These are phyloP conservation scores for Champsocephalus esox DNA, from an alignment of 2,797 vertebrate species.

Conservation along the genomic window DNA sequence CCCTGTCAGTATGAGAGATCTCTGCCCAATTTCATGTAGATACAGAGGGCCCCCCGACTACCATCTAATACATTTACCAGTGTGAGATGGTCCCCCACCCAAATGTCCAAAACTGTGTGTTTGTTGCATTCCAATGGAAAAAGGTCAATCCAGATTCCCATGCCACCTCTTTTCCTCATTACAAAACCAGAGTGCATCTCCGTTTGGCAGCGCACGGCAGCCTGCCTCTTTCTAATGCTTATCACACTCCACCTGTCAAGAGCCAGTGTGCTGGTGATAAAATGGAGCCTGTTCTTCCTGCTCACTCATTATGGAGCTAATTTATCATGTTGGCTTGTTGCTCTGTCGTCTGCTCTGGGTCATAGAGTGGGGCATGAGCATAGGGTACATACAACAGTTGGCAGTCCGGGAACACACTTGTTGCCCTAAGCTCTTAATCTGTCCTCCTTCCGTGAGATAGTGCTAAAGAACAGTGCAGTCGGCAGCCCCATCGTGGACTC, in stretches of 20 bases:
- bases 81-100: slow-evolving; percentile 32
- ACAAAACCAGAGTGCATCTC: slow-evolving; percentile 61
- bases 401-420: slow-evolving; percentile 51
- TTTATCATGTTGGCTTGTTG: slow-evolving; percentile 69
- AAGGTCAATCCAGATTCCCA: slow-evolving; percentile 55
- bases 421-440: slow-evolving; percentile 37
- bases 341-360: slow-evolving; percentile 59
- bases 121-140: slow-evolving; percentile 31
- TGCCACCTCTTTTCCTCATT: slow-evolving; percentile 29
- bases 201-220: slow-evolving; percentile 42
- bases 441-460: slow-evolving; percentile 21
- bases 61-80: slow-evolving; percentile 28
- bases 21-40: slow-evolving; percentile 52
- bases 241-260: slow-evolving; percentile 73
- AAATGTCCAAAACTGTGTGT: slow-evolving; percentile 34
- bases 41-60: slow-evolving; percentile 18
- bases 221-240: slow-evolving; percentile 66
- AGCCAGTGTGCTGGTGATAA: slow-evolving; percentile 62
- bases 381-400: slow-evolving; percentile 6
- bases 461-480: slow-evolving; percentile 3
- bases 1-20: slow-evolving; percentile 64
- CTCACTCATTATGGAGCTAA: slow-evolving; percentile 69
- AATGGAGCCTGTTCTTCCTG: slow-evolving; percentile 74
- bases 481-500: neutral
- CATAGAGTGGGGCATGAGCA: slow-evolving; percentile 25